Conservation (phyloP, 2,888 invertebrate genomes). For the Physocephala rufipes region DNA sequence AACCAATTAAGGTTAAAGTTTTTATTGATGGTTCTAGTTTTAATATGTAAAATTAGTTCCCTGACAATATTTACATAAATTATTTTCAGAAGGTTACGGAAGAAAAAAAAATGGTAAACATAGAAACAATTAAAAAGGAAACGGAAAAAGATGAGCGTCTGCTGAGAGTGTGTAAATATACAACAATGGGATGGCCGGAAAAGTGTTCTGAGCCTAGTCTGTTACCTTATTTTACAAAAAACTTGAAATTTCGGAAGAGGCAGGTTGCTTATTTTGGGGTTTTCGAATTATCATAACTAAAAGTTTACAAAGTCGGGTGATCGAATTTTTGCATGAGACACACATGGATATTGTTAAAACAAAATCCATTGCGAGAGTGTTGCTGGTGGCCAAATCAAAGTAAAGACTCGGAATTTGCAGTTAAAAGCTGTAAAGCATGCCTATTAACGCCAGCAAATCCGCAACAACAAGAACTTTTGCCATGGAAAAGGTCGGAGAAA, state of each 20-base stretch:
- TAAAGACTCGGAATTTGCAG: conserved; percentile 44
- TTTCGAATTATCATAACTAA: conserved; percentile 40
- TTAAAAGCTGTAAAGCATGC: conserved; percentile 32
- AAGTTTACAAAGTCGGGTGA: background rate
- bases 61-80: background rate
- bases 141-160: background rate
- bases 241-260: conserved; percentile 36
- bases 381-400: conserved; percentile 49
- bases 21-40: conserved; percentile 2
- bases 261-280: conserved; percentile 40
- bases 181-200: conserved; percentile 24
- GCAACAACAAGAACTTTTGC: conserved; percentile 30
- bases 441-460: conserved; percentile 22
- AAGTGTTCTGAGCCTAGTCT: conserved; percentile 23
- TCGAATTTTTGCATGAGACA: conserved; percentile 41
- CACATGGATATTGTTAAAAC: conserved; percentile 44
- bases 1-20: conserved; percentile 29
- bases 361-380: conserved; percentile 47
- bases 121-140: conserved; percentile 6
- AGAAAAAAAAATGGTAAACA: background rate
- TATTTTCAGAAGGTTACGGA: background rate
- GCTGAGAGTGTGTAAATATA: conserved; percentile 12
- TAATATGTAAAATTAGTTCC: background rate
- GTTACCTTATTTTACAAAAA: conserved; percentile 34
- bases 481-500: conserved; percentile 34